Evolutionary conservation across 2,113 vertebrate species (phyloP), one percentile per base, ranked within the genome.

Genomic region (Motacilla alba): DNA sequence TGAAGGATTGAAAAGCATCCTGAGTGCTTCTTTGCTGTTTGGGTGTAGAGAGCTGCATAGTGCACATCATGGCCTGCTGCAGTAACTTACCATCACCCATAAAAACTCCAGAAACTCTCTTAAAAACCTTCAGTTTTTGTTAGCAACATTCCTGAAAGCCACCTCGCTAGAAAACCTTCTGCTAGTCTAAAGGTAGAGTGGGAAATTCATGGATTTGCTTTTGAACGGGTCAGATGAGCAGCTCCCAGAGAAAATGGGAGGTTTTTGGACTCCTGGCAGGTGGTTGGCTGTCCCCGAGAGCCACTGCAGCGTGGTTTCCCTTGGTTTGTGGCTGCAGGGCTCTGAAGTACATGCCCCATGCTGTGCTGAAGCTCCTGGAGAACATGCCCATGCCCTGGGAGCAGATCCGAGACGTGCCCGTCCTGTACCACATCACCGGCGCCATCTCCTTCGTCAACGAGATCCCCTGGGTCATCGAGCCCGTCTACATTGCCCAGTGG

Each of bases 301-400:
- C 26, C 8, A 1, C 39, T 64, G 37, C 26, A 69, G 4, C 6
- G 3, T 70, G 50, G 5, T 67, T 81, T 63, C 12, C 66, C 30
- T 33, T 47, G 37, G 0, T 68, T 52, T 92, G 14, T 73, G 43
- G 50, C n/a, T 80, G 21, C 79, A 99, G 99, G 12, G 99, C 99
- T 52, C 97, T 99, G 55, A 99, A 99, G 96, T 99, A 99, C 96
- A 99, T 99, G 99, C 99, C 99, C 5, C 99, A 99, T 7, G 99
- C 99, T 3, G 99, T 99, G 63, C 98, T 99, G 87, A 99, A 99
- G 96, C 98, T 99, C 37, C 95, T 99, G 95, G 99, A 99, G 97
- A 99, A 99, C 98, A 99, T 99, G 99, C 99, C 99, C 2, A 99
- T 99, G 99, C 99, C 99, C 27, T 99, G 99, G 99, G 99, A 99